phyloP scores from a whole-genome alignment of 37 sponge, comb jelly and placozoan genomes.

The Beroe ovata region DNA sequence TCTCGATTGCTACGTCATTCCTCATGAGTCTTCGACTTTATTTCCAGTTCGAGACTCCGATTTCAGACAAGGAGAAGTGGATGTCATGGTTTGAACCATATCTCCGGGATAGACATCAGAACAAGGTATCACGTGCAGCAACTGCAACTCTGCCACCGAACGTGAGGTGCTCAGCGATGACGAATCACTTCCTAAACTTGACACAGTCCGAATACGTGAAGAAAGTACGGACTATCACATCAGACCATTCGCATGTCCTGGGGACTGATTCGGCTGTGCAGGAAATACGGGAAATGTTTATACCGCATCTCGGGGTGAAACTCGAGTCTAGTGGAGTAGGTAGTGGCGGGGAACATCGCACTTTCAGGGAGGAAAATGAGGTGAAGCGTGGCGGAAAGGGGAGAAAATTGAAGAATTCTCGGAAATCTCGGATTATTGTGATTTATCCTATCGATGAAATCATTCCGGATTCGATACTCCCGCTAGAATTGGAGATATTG shows the following conservation, averaged over 20 bases:
- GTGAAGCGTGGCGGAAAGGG: not conserved
- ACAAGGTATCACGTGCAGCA: not conserved
- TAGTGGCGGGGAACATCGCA: not conserved
- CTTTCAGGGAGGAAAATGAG: not conserved
- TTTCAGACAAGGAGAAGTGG: not conserved
- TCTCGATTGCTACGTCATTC: not conserved
- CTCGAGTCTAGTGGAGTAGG: not conserved
- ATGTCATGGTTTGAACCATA: conserved; percentile 22
- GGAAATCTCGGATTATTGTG: not conserved
- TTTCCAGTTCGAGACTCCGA: conserved; percentile 15
- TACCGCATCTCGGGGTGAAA: not conserved
- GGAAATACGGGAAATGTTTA: not conserved
- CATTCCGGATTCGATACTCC: conserved; percentile 13
- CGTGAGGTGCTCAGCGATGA: not conserved
- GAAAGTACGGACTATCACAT: not conserved
- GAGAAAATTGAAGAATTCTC: too few species aligned
- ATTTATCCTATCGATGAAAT: conserved; percentile 33
- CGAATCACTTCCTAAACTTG: conserved; percentile 41
- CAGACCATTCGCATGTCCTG: not conserved
- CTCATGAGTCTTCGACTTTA: not conserved
- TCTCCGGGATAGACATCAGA: not conserved
- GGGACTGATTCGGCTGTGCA: not conserved
- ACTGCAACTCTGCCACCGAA: not conserved
- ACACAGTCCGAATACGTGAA: not conserved
- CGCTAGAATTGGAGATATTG: not conserved